Evolutionary conservation across 1,140 invertebrate species (phyloP), one percentile per base, ranked within the genome.

Genomic region (Pentalonia nigronervosa): DNA sequence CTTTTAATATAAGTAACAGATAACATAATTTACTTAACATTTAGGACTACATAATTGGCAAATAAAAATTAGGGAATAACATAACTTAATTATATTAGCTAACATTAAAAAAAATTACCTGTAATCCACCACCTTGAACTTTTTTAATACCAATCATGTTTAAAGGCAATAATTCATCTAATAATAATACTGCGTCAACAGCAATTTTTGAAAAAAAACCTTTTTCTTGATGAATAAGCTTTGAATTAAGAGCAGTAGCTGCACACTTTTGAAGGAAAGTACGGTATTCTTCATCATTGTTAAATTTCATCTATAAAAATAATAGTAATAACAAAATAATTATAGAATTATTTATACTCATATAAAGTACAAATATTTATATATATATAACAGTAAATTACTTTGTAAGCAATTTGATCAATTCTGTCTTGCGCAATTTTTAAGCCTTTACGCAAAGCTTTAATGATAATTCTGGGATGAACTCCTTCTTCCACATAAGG

Each of bases 71-170:
- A 0, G 25, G 25, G 25, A 56, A 25, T 60, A n/a, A n/a, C 14
- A n/a, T 67, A 76, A n/a, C 3, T 67, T 67, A 67, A 25, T 67
- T 67, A 11, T 67, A 67, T 14, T n/a, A 48, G 41, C 23, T 47
- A 9, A 60, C 20, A 87, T 30, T 93, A 48, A 41, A 25, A 45
- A 81, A 83, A 34, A 81, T 36, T 94, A 97, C 97, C 95, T 99
- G 98, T 21, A 99, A 95, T 11, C 97, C 98, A 94, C 99, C 99
- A 91, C 99, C 99, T n/a, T 97, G 96, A 30, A 99, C 98, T 96
- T 99, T 99, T 96, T 99, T 99, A 94, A 99, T 99, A 93, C 99
- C 99, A 95, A 99, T 99, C 99, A 99, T 99, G 95, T 99, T 99
- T 25, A 99, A 96, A 1, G 99, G 99, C 94, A 99, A 95, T 60